Conservation (phyloP, 2,888 invertebrate species). For the Marasmarcha lunaedactyla region DNA sequence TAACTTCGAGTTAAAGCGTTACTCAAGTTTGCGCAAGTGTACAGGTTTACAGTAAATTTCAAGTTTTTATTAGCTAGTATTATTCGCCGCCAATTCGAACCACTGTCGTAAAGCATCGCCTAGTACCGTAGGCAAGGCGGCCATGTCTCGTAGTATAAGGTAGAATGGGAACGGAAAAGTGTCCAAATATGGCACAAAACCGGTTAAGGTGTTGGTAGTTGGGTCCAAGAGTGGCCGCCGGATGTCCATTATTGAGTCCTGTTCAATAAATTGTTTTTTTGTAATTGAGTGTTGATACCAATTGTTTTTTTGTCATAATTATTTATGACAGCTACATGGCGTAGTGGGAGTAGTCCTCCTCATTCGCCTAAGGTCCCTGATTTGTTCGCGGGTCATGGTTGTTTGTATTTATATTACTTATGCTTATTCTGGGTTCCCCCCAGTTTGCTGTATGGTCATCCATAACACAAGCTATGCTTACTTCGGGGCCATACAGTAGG, state of each 20-base stretch:
- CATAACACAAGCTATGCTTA: too few relatives aligned
- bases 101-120: constrained; percentile 98
- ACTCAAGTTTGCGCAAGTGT: too few relatives aligned
- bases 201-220: constrained; percentile 59
- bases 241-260: constrained; percentile 92
- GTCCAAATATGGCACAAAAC: constrained; percentile 89
- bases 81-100: constrained; percentile 93
- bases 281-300: neutral
- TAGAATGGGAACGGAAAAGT: constrained; percentile 99
- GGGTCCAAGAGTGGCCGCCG: constrained; percentile 86
- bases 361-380: too few relatives aligned
- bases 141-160: constrained; percentile 90
- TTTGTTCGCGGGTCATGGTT: too few relatives aligned
- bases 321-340: neutral
- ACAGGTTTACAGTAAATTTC: too few relatives aligned
- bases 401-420: too few relatives aligned
- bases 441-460: too few relatives aligned
- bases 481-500: too few relatives aligned
- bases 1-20: too few relatives aligned
- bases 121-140: constrained; percentile 87
- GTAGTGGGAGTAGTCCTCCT: too few relatives aligned
- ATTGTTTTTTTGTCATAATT: too few relatives aligned
- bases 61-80: constrained; percentile 34
- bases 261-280: constrained; percentile 19
- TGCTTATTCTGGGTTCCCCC: too few relatives aligned